These are phyloP conservation scores for Drosophila bipectinata DNA, from an alignment of 1,140 invertebrate genomes.

Conservation along the genomic window DNA sequence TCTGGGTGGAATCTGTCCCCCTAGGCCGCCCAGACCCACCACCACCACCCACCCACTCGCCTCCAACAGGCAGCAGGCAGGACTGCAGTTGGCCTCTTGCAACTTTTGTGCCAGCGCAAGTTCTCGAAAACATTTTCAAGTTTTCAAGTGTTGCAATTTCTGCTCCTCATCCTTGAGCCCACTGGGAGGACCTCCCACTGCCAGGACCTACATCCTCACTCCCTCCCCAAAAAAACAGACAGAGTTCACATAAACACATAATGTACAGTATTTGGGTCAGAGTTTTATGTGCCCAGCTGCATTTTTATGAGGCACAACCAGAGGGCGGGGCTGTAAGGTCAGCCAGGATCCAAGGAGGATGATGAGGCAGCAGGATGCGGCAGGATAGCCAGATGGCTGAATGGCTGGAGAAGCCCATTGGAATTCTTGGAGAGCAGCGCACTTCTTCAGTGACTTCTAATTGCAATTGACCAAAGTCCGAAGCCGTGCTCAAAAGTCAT, in stretches of 20 bases:
- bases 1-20: background rate
- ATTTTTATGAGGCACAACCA: slow-evolving; percentile 39
- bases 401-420: slow-evolving; percentile 17
- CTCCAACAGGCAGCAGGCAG: slow-evolving; percentile 6
- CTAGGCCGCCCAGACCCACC: background rate
- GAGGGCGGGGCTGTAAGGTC: background rate
- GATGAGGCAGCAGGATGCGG: background rate
- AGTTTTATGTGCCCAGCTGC: slow-evolving; percentile 51
- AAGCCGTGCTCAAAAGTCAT: slow-evolving; percentile 29
- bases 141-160: slow-evolving; percentile 81
- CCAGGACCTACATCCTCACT: background rate
- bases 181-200: background rate
- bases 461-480: slow-evolving; percentile 75
- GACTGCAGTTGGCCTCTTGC: slow-evolving; percentile 56
- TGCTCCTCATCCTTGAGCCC: slow-evolving; percentile 3
- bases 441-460: slow-evolving; percentile 65
- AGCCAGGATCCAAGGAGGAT: background rate
- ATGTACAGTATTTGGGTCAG: slow-evolving; percentile 78
- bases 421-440: slow-evolving; percentile 43
- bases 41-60: slow-evolving; percentile 2
- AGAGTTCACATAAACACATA: slow-evolving; percentile 63
- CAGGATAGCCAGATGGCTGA: too few relatives aligned
- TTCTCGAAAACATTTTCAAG: slow-evolving; percentile 78
- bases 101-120: slow-evolving; percentile 61
- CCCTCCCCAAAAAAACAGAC: slow-evolving; percentile 17